These are phyloP conservation scores for Anticlea derivata DNA, from an alignment of 2,888 invertebrate genomes.

Conservation along the genomic window DNA sequence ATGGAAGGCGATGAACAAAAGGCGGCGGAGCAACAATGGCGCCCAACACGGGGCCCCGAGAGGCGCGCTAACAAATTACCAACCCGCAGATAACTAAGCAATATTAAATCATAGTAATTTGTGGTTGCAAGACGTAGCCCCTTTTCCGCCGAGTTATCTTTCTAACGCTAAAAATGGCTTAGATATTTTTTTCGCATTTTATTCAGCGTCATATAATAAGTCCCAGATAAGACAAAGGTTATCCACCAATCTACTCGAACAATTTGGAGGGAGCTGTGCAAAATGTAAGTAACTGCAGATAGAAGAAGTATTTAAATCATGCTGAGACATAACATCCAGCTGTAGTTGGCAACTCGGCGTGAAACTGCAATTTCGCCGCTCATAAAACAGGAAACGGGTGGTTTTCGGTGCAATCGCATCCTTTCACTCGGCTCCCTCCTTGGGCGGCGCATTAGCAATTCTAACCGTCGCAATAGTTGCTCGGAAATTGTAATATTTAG, in stretches of 20 bases:
- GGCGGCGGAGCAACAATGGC: slow-evolving; percentile 78
- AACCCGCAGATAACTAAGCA: slow-evolving; percentile 81
- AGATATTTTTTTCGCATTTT: slow-evolving; percentile 58
- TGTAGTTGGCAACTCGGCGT: slow-evolving; percentile 60
- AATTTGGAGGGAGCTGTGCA: slow-evolving; percentile 25
- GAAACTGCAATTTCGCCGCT: slow-evolving; percentile 73
- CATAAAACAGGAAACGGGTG: slow-evolving; percentile 68
- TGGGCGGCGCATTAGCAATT: slow-evolving; percentile 71
- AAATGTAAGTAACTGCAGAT: slow-evolving; percentile 38
- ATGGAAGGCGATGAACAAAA: slow-evolving; percentile 80
- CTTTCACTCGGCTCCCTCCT: slow-evolving; percentile 68
- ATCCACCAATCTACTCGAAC: slow-evolving; percentile 23
- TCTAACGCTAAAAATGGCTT: slow-evolving; percentile 46
- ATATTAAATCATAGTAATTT: slow-evolving; percentile 84
- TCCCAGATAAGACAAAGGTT: slow-evolving; percentile 34
- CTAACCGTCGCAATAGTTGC: slow-evolving; percentile 73
- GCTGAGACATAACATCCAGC: slow-evolving; percentile 58
- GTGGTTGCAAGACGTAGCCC: slow-evolving; percentile 75
- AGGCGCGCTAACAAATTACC: slow-evolving; percentile 81
- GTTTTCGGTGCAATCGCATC: slow-evolving; percentile 69
- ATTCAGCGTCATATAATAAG: slow-evolving; percentile 47
- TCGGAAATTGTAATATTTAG: slow-evolving; percentile 78
- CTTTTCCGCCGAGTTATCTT: slow-evolving; percentile 67
- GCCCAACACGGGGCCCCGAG: slow-evolving; percentile 69
- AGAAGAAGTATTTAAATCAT: slow-evolving; percentile 61